Conservation (phyloP, 2,888 invertebrate species). For the Ormyrus thymus region DNA sequence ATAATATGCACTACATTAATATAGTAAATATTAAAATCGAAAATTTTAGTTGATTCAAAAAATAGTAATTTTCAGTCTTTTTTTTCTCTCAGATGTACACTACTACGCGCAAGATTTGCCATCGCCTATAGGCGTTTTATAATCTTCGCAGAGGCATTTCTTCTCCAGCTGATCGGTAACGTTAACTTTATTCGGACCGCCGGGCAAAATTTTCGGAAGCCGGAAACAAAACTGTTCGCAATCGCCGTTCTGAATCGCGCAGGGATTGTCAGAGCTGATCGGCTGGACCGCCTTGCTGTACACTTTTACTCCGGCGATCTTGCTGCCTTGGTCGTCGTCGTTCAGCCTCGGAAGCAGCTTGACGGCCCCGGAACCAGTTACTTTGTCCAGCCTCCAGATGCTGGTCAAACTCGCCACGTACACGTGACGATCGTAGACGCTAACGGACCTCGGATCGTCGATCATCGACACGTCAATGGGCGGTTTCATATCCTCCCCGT, state of each 20-base stretch:
- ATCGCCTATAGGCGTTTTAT: neutral
- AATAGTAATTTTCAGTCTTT: too few relatives aligned
- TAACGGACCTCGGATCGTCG: constrained; percentile 25
- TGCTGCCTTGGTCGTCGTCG: neutral
- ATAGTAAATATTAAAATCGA: too few relatives aligned
- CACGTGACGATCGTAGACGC: constrained; percentile 28
- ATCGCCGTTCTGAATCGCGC: constrained; percentile 21
- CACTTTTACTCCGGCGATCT: constrained; percentile 31
- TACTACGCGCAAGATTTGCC: neutral
- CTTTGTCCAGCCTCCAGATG: constrained; percentile 47
- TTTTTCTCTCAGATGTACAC: too few relatives aligned
- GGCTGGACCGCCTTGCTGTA: constrained; percentile 3
- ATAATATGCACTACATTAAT: neutral
- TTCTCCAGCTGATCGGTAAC: constrained; percentile 34
- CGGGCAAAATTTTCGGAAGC: constrained; percentile 12
- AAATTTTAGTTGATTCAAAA: too few relatives aligned
- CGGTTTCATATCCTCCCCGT: neutral
- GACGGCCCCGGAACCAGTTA: neutral
- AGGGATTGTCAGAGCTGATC: neutral
- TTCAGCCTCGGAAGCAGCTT: constrained; percentile 8
- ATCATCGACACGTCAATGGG: constrained; percentile 25
- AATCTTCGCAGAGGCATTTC: constrained; percentile 46
- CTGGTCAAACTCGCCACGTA: constrained; percentile 42
- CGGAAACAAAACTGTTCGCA: constrained; percentile 45
- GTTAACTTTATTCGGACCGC: constrained; percentile 9